A percentile compares a stretch with the other conserved stretches of the same genome.
phyloP scores from a whole-genome alignment of 1,140 invertebrate genomes.

The Cydia splendana region DNA sequence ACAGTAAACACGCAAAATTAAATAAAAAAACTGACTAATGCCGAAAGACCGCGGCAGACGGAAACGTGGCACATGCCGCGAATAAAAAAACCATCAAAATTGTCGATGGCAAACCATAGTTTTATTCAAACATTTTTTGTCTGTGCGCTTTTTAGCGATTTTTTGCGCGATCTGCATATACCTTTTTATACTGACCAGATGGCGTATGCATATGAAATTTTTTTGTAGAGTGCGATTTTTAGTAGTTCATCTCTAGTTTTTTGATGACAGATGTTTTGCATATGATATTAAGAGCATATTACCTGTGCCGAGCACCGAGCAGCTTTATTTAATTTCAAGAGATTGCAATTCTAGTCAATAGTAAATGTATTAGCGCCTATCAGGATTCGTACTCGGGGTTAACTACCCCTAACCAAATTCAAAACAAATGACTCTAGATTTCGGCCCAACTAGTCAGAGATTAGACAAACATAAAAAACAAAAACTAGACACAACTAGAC shows the following conservation, averaged over 20 bases:
- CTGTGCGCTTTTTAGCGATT: constrained; percentile 66
- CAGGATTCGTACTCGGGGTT: no score
- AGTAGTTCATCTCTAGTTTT: constrained; percentile 67
- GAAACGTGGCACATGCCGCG: constrained; percentile 73
- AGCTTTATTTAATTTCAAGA: not conserved
- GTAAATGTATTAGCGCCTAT: no score
- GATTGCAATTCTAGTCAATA: constrained; percentile 34
- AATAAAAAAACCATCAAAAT: constrained; percentile 54
- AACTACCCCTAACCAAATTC: no score
- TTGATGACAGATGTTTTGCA: constrained; percentile 69
- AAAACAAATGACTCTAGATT: no score
- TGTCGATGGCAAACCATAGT: constrained; percentile 46
- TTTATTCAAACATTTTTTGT: constrained; percentile 59
- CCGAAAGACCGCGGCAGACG: constrained; percentile 40
- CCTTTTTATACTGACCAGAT: constrained; percentile 72
- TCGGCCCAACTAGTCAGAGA: no score
- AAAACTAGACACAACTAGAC: no score
- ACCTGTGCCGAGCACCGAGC: not conserved
- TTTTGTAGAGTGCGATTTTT: constrained; percentile 74
- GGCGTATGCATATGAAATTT: constrained; percentile 78
- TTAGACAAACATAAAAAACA: no score
- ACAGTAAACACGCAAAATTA: not conserved
- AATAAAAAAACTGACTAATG: constrained; percentile 23
- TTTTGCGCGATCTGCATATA: constrained; percentile 62
- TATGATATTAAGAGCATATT: constrained; percentile 35